Conservation (phyloP, 2,888 invertebrate species). For the Mylabris sibirica region DNA sequence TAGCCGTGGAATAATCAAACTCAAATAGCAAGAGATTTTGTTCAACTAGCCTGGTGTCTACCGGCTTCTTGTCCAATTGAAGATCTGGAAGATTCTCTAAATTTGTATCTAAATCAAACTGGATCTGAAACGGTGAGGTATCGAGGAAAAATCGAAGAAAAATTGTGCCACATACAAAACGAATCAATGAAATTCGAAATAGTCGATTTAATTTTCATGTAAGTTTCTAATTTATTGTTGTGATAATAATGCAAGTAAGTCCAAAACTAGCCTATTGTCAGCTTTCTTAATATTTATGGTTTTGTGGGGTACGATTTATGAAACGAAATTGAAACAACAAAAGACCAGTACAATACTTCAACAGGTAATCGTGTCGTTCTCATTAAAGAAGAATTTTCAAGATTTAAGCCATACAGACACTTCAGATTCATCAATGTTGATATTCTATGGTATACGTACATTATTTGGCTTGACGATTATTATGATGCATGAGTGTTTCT, state of each 20-base stretch:
- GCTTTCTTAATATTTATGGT: neutral
- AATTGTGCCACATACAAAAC: neutral
- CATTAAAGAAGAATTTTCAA: neutral
- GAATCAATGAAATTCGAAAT: neutral
- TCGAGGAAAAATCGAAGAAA: neutral
- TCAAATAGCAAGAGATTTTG: constrained; percentile 39
- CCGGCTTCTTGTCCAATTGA: constrained; percentile 46
- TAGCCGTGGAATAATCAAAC: neutral
- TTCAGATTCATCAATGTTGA: neutral
- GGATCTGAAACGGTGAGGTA: constrained; percentile 44
- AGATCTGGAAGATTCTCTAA: constrained; percentile 43
- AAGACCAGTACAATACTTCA: neutral
- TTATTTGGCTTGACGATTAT: neutral
- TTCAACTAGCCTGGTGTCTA: constrained; percentile 48
- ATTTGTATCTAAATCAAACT: constrained; percentile 38
- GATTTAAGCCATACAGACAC: neutral
- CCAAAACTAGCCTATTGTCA: neutral
- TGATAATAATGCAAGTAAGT: neutral
- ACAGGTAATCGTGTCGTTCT: neutral
- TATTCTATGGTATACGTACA: neutral
- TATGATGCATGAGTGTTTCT: neutral
- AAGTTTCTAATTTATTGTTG: neutral
- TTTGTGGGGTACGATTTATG: neutral
- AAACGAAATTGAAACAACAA: neutral
- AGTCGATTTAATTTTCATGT: constrained; percentile 1